Percentiles rank a stretch among this genome's conserved stretches.
Conservation (phyloP, 2,888 invertebrate genomes). For the Diarsia mendica region DNA sequence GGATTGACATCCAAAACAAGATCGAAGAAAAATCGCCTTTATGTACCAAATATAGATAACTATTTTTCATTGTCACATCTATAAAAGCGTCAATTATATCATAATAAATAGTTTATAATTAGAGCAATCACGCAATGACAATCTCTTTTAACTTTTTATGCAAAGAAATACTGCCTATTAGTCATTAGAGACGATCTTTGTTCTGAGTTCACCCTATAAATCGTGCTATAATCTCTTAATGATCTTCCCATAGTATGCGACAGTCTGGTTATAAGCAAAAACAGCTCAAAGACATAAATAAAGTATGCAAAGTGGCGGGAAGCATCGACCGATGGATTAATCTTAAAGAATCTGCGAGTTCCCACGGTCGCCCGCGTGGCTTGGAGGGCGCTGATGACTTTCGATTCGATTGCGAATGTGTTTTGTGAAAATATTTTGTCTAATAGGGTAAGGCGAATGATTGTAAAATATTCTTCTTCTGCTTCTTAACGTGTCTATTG, state of each 20-base stretch:
- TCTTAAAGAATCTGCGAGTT: constrained; percentile 76
- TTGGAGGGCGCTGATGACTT: constrained; percentile 58
- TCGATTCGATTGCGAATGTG: constrained; percentile 57
- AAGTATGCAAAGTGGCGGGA: constrained; percentile 75
- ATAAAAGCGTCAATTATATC: constrained; percentile 17
- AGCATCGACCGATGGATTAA: constrained; percentile 78
- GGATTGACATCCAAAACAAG: constrained; percentile 25
- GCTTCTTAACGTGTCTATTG: not conserved
- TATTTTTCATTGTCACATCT: constrained; percentile 37
- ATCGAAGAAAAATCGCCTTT: constrained; percentile 27
- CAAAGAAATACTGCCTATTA: constrained; percentile 13
- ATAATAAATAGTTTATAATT: constrained; percentile 25
- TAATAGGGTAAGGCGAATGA: not conserved
- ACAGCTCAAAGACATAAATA: constrained; percentile 74
- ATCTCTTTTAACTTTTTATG: not conserved
- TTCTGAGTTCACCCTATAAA: constrained; percentile 25
- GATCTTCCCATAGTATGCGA: constrained; percentile 57
- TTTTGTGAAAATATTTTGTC: not conserved
- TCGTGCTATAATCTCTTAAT: constrained; percentile 52
- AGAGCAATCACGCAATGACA: not conserved
- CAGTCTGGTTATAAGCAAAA: constrained; percentile 62
- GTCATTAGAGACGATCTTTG: constrained; percentile 33
- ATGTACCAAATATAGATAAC: constrained; percentile 40
- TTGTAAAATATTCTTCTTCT: not conserved
- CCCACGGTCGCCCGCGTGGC: constrained; percentile 73